phyloP scores from a whole-genome alignment of 1,140 invertebrate species.

The Eumaeus atala region DNA sequence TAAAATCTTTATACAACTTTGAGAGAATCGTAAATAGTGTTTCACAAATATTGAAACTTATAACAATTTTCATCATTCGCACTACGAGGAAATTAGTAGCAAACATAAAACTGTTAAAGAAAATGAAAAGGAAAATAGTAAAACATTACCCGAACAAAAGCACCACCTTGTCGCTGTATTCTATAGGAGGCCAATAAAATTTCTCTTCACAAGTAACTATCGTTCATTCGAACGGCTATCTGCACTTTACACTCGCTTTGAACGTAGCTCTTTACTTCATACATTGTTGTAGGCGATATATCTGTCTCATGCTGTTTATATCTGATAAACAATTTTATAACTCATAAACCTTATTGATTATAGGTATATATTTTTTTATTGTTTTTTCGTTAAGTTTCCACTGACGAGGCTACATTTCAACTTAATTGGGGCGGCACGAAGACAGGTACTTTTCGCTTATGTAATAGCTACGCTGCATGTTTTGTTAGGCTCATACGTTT shows the following conservation, averaged over 20 bases:
- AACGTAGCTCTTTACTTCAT: slow-evolving; percentile 44
- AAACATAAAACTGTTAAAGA: neutral
- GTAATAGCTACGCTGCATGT: no score
- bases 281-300: slow-evolving; percentile 28
- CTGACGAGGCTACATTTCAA: neutral
- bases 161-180: slow-evolving; percentile 3
- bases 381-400: neutral
- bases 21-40: slow-evolving; percentile 5
- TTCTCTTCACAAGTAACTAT: slow-evolving; percentile 36
- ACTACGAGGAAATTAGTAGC: neutral
- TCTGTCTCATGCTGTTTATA: slow-evolving; percentile 37
- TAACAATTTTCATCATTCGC: slow-evolving; percentile 6
- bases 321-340: slow-evolving; percentile 28
- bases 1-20: slow-evolving; percentile 2
- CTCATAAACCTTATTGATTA: neutral
- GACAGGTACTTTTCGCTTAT: no score
- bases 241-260: slow-evolving; percentile 56
- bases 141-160: neutral
- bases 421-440: neutral
- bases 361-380: neutral
- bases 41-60: slow-evolving; percentile 7
- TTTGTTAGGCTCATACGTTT: no score
- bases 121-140: neutral
- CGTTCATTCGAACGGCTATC: slow-evolving; percentile 48
- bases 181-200: slow-evolving; percentile 49